Conservation (phyloP, 1,140 invertebrate species). For the Hyphantria cunea region DNA sequence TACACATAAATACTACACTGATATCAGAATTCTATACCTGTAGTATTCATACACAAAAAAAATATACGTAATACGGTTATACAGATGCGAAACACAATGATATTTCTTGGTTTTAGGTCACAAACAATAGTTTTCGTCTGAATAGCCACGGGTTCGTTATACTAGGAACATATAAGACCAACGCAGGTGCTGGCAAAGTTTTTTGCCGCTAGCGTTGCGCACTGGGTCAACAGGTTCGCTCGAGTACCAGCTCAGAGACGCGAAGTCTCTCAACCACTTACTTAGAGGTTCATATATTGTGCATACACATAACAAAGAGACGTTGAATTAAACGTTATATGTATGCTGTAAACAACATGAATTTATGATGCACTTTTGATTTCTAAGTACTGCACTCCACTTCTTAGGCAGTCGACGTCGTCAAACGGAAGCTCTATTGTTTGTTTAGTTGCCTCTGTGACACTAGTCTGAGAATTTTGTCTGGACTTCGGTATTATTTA, state of each 20-base stretch:
- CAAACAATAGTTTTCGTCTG: slow-evolving; percentile 43
- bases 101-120: slow-evolving; percentile 35
- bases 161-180: slow-evolving; percentile 37
- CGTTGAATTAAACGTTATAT: slow-evolving; percentile 18
- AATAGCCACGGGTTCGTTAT: slow-evolving; percentile 37
- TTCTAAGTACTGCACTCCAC: slow-evolving; percentile 42
- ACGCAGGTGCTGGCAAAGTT: slow-evolving; percentile 56
- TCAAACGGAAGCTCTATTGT: slow-evolving; percentile 72
- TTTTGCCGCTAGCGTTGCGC: slow-evolving; percentile 53
- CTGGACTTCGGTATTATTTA: slow-evolving; percentile 36
- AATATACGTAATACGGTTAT: slow-evolving; percentile 6
- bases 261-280: slow-evolving; percentile 63
- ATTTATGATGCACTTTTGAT: slow-evolving; percentile 29
- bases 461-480: slow-evolving; percentile 59
- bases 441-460: slow-evolving; percentile 50
- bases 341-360: slow-evolving; percentile 13
- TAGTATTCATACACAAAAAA: slow-evolving; percentile 7
- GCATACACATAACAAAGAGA: slow-evolving; percentile 18
- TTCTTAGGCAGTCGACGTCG: slow-evolving; percentile 63
- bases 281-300: slow-evolving; percentile 47
- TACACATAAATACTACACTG: slow-evolving; percentile 1
- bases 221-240: slow-evolving; percentile 69
- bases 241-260: slow-evolving; percentile 56
- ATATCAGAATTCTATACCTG: slow-evolving; percentile 1
- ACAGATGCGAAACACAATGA: slow-evolving; percentile 6